Evolutionary conservation across 1,140 invertebrate species (phyloP), one percentile per base, ranked within the genome.

Genomic region (Teleogryllus occipitalis): DNA sequence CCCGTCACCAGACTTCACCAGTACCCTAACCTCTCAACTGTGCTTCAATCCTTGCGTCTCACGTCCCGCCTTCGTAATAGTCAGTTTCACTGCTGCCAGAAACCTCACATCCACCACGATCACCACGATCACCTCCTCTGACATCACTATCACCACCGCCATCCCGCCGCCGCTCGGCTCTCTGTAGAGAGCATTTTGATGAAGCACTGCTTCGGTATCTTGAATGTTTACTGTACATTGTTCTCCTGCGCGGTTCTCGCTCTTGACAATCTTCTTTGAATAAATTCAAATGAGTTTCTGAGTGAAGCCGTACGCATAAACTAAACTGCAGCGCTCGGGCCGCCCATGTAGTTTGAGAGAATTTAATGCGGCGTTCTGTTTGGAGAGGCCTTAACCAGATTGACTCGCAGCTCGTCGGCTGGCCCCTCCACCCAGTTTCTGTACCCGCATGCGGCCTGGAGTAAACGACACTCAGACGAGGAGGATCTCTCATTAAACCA

Each of bases 301-400:
- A 65, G 54, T 65, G 54, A 65, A 65, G 54, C 54, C 54, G 0
- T 7, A 10, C 54, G 18, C 54, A 65, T 65, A 65, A 65, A 65
- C 54, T 39, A 39, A 39, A 5, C 27, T 39, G 54, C 10, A 10
- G 54, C 18, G 18, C 54, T 65, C 54, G 54, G 2, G 54, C 10
- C 54, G 54, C 54, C 54, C 54, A 65, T 65, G 54, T 65, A 65
- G 2, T 65, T 65, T 65, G 54, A 65, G 54, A 65, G 54, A 65
- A 65, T 65, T 65, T 65, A 65, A 65, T 65, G 54, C 54, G 18
- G 54, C 54, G 54, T 65, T 65, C 54, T 65, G 54, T 65, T 65
- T 65, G 54, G 54, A 65, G 54, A 65, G 54, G 0, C 10, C 54
- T 65, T 65, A 65, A 65, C 54, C 54, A 65, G 54, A 65, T 65